phyloP scores from a whole-genome alignment of 1,140 invertebrate species.

The Drosophila insularis region DNA sequence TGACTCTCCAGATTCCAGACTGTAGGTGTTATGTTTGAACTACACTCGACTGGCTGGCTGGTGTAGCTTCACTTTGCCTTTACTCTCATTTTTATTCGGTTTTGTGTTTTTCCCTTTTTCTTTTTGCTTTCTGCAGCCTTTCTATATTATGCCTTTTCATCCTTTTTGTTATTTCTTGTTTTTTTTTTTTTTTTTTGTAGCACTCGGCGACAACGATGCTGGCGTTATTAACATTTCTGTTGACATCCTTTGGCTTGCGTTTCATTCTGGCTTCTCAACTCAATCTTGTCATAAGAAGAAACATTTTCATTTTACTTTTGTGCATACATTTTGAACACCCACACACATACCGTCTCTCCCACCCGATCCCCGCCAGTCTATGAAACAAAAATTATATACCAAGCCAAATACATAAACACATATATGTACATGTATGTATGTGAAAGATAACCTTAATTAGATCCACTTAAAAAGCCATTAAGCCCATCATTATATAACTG shows the following conservation, averaged over 20 bases:
- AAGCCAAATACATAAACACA: neutral
- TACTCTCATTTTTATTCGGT: constrained; percentile 30
- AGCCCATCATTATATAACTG: constrained; percentile 24
- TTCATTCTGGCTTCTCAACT: constrained; percentile 42
- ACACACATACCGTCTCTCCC: too few species aligned
- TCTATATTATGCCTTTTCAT: constrained; percentile 13
- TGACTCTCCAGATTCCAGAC: constrained; percentile 42
- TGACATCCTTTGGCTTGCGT: constrained; percentile 65
- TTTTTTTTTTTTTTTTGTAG: constrained; percentile 50
- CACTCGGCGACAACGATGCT: constrained; percentile 45
- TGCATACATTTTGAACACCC: neutral
- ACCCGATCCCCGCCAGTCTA: too few species aligned
- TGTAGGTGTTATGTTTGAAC: constrained; percentile 76
- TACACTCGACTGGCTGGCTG: constrained; percentile 58
- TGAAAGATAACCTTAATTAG: constrained; percentile 48
- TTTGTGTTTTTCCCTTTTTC: neutral
- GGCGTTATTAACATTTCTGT: constrained; percentile 75
- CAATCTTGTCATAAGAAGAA: constrained; percentile 55
- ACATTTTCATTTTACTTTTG: constrained; percentile 61
- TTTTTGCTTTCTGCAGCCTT: neutral
- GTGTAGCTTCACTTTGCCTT: constrained; percentile 35
- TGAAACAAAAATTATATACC: neutral
- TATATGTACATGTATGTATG: constrained; percentile 15
- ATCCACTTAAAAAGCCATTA: constrained; percentile 56
- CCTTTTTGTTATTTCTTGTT: constrained; percentile 38